These are phyloP conservation scores for Microplitis deprimator DNA, from an alignment of 2,888 invertebrate genomes.

Conservation along the genomic window DNA sequence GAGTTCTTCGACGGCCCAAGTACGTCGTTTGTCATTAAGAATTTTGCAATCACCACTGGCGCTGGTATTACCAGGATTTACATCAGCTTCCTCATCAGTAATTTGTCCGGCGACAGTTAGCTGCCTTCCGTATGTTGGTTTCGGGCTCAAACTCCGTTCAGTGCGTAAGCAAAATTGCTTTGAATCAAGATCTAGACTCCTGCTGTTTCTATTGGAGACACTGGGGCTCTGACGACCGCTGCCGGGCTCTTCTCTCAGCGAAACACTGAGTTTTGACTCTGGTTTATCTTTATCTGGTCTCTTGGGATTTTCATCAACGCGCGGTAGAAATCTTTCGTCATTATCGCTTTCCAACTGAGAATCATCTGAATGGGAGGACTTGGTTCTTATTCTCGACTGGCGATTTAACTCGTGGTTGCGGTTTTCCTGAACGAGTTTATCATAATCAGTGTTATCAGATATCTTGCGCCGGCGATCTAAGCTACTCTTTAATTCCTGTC, in stretches of 20 bases:
- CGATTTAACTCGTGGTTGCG: conserved; percentile 18
- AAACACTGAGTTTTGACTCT: conserved; percentile 42
- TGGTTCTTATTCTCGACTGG: conserved; percentile 40
- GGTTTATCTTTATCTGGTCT: conserved; percentile 33
- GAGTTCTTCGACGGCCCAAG: conserved; percentile 66
- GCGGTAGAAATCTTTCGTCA: conserved; percentile 35
- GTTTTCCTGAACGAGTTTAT: conserved; percentile 22
- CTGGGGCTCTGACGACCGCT: conserved; percentile 47
- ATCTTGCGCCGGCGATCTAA: conserved; percentile 48
- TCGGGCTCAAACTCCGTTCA: conserved; percentile 47
- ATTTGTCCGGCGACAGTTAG: conserved; percentile 45
- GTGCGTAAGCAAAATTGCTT: conserved; percentile 37
- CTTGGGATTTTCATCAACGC: conserved; percentile 18
- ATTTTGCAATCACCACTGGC: conserved; percentile 47
- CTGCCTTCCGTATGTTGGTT: conserved; percentile 46
- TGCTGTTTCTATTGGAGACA: conserved; percentile 44
- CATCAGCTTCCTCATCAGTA: conserved; percentile 32
- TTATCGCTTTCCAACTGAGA: conserved; percentile 49
- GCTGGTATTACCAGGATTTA: neutral
- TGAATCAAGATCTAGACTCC: conserved; percentile 46
- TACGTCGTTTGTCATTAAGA: conserved; percentile 62
- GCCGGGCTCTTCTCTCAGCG: conserved; percentile 40
- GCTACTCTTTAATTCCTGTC: conserved; percentile 57
- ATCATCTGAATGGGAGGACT: conserved; percentile 49
- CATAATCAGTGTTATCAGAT: conserved; percentile 34